Evolutionary conservation across 2,797 vertebrate species (phyloP).

Genomic region (Stomatorhinus walkeri): DNA sequence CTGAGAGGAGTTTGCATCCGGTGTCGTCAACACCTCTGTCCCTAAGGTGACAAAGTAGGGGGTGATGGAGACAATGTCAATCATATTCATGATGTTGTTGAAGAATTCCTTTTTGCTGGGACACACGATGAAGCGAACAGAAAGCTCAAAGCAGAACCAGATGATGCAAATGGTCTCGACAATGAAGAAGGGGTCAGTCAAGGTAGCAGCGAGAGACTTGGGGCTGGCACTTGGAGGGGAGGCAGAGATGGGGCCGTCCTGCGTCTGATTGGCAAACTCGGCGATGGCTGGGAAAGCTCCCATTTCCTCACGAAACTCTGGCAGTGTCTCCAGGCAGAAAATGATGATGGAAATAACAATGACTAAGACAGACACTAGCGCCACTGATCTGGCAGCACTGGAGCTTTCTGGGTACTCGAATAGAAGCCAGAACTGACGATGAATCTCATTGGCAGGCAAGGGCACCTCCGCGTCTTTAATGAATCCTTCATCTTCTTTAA

Average conservation of each 20-base stretch:
- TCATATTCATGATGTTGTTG: constrained; percentile 94
- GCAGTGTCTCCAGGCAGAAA: constrained; percentile 95
- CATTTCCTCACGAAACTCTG: constrained; percentile 82
- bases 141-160: constrained; percentile 93
- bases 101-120: constrained; percentile 95
- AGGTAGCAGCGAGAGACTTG: constrained; percentile 54
- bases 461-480: constrained; percentile 81
- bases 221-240: constrained; percentile 30
- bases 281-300: constrained; percentile 44
- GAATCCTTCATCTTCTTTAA: constrained; percentile 91
- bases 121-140: constrained; percentile 83
- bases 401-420: constrained; percentile 98
- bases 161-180: constrained; percentile 90
- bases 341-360: constrained; percentile 95
- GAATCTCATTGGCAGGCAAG: constrained; percentile 80
- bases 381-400: constrained; percentile 80
- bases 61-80: constrained; percentile 92
- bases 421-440: constrained; percentile 92
- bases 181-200: constrained; percentile 94
- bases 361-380: constrained; percentile 86
- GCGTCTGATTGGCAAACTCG: constrained; percentile 54
- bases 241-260: constrained; percentile 52
- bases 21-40: constrained; percentile 81
- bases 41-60: constrained; percentile 93
- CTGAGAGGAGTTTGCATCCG: constrained; percentile 68